These are phyloP conservation scores for Trachelus iudaicus DNA, from an alignment of 2,888 invertebrate species.

Conservation along the genomic window DNA sequence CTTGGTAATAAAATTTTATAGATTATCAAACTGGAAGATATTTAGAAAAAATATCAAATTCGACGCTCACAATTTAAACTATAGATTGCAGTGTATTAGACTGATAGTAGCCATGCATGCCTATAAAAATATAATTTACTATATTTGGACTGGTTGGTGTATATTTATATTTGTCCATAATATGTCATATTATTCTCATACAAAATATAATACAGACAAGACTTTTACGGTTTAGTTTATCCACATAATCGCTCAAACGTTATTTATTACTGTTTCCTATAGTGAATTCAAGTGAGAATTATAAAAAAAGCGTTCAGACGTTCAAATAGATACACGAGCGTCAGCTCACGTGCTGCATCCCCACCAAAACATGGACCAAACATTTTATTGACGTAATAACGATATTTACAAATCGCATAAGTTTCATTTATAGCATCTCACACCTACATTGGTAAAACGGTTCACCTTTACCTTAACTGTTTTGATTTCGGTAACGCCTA, in stretches of 20 bases:
- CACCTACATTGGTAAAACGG: background rate
- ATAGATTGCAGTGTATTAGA: no score
- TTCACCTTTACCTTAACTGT: background rate
- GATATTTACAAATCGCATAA: background rate
- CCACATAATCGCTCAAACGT: background rate
- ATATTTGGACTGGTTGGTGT: no score
- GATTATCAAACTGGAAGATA: no score
- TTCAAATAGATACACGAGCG: background rate
- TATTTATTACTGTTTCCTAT: background rate
- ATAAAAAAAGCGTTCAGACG: background rate
- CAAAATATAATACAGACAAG: background rate
- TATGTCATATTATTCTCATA: background rate
- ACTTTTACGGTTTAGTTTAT: background rate
- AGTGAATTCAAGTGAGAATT: background rate
- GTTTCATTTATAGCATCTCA: background rate
- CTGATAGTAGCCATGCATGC: no score
- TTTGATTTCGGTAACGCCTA: background rate
- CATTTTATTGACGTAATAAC: background rate
- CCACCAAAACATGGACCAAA: background rate
- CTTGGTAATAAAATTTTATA: no score
- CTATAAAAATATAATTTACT: no score
- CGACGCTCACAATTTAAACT: no score
- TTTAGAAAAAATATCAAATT: no score
- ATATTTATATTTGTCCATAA: no score
- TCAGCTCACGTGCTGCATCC: background rate